Conservation (phyloP, 2,888 invertebrate species). For the Campoletis raptor region DNA sequence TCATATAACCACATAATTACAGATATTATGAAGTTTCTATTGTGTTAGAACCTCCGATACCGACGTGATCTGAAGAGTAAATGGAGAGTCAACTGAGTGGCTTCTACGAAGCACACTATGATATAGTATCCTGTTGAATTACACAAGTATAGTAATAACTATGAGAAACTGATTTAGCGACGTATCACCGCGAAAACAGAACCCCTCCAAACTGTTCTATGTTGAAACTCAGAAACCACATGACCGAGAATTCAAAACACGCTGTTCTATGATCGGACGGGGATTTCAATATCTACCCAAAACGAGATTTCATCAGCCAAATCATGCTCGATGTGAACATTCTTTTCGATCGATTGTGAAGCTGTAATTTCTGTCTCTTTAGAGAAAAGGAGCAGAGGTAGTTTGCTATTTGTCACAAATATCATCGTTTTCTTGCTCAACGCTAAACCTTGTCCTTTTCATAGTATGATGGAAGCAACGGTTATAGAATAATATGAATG, state of each 20-base stretch:
- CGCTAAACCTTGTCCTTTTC: background rate
- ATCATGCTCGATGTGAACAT: conserved; percentile 58
- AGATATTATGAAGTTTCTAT: conserved; percentile 70
- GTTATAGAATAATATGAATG: conserved; percentile 1
- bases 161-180: conserved; percentile 28
- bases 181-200: conserved; percentile 21
- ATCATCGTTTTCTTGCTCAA: conserved; percentile 14
- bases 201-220: conserved; percentile 24
- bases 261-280: conserved; percentile 6
- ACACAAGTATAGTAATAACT: conserved; percentile 35
- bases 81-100: conserved; percentile 37
- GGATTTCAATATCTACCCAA: conserved; percentile 66
- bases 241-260: conserved; percentile 32
- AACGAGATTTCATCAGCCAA: conserved; percentile 48
- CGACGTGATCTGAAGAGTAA: conserved; percentile 42
- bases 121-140: conserved; percentile 41
- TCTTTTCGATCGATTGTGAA: conserved; percentile 24
- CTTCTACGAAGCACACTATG: conserved; percentile 30
- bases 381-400: background rate
- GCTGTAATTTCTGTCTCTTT: conserved; percentile 16
- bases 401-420: conserved; percentile 7
- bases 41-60: conserved; percentile 66
- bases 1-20: conserved; percentile 53
- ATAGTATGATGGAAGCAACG: conserved; percentile 11
- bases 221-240: conserved; percentile 51